Conservation (phyloP, 2,113 vertebrate genomes). For the Oophaga pumilio region DNA sequence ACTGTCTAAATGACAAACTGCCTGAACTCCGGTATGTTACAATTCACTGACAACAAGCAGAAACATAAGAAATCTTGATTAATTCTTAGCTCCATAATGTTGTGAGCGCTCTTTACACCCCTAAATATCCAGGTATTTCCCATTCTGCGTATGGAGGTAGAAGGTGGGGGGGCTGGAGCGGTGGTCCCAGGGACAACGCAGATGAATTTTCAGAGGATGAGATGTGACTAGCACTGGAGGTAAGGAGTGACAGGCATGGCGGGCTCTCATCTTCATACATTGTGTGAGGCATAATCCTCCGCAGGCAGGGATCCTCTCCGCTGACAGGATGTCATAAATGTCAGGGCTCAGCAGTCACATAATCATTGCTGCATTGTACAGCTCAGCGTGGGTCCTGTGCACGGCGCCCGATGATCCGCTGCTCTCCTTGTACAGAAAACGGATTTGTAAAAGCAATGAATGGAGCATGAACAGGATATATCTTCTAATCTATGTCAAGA, state of each 20-base stretch:
- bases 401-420: background rate
- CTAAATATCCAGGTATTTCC: too few species aligned
- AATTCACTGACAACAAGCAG: background rate
- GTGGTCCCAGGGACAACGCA: background rate
- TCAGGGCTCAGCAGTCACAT: slow-evolving; percentile 21
- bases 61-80: too few species aligned
- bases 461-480: slow-evolving; percentile 2
- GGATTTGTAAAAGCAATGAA: slow-evolving; percentile 27
- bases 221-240: slow-evolving; percentile 15
- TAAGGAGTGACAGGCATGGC: slow-evolving; percentile 45
- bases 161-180: background rate
- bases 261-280: slow-evolving; percentile 30
- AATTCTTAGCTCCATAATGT: too few species aligned
- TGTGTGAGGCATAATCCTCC: slow-evolving; percentile 5
- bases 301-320: slow-evolving; percentile 2
- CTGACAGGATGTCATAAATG: slow-evolving; percentile 47
- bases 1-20: too few species aligned
- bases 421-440: slow-evolving; percentile 1
- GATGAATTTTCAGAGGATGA: slow-evolving; percentile 1
- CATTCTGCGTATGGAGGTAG: background rate
- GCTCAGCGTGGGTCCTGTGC: slow-evolving; percentile 32
- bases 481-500: background rate
- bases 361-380: slow-evolving; percentile 13
- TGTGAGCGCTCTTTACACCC: too few species aligned
- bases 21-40: background rate